These are phyloP conservation scores for Drosophila demipolita DNA, from an alignment of 2,888 invertebrate species.

Conservation along the genomic window DNA sequence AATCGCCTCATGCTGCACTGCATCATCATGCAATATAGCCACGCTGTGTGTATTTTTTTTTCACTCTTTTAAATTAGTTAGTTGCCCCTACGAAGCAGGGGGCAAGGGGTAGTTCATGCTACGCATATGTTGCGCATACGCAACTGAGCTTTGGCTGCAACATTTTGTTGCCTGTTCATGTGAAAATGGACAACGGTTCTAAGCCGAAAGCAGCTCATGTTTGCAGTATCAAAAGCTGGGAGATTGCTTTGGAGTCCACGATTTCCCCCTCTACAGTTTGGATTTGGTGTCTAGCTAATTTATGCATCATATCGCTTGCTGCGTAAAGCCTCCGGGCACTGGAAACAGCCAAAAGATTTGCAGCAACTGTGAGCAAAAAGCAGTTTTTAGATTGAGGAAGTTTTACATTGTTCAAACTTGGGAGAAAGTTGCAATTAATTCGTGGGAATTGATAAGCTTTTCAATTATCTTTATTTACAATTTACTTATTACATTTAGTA, in stretches of 20 bases:
- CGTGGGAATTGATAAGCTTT: background rate
- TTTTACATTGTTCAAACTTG: background rate
- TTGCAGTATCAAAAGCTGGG: slow-evolving; percentile 1
- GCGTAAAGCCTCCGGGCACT: slow-evolving; percentile 29
- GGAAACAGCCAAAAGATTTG: slow-evolving; percentile 18
- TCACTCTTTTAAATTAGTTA: slow-evolving; percentile 59
- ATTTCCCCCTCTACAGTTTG: slow-evolving; percentile 35
- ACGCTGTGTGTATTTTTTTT: slow-evolving; percentile 13
- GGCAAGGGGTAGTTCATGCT: slow-evolving; percentile 8
- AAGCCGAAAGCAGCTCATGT: slow-evolving; percentile 12
- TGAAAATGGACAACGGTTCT: slow-evolving; percentile 66
- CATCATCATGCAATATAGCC: slow-evolving; percentile 74
- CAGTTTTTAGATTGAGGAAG: background rate
- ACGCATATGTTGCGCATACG: slow-evolving; percentile 54
- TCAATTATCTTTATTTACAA: background rate
- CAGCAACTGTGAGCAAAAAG: slow-evolving; percentile 1
- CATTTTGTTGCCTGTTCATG: slow-evolving; percentile 63
- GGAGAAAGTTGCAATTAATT: slow-evolving; percentile 25
- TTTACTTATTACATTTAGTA: background rate
- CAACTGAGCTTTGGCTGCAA: slow-evolving; percentile 32
- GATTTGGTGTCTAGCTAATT: slow-evolving; percentile 53
- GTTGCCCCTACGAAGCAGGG: slow-evolving; percentile 29
- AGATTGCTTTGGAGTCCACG: slow-evolving; percentile 7
- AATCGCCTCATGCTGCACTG: slow-evolving; percentile 76
- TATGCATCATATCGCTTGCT: slow-evolving; percentile 39